Evolutionary conservation across 1,140 invertebrate genomes (phyloP), one percentile per base, ranked within the genome.

Genomic region (Tetranychus urticae): DNA sequence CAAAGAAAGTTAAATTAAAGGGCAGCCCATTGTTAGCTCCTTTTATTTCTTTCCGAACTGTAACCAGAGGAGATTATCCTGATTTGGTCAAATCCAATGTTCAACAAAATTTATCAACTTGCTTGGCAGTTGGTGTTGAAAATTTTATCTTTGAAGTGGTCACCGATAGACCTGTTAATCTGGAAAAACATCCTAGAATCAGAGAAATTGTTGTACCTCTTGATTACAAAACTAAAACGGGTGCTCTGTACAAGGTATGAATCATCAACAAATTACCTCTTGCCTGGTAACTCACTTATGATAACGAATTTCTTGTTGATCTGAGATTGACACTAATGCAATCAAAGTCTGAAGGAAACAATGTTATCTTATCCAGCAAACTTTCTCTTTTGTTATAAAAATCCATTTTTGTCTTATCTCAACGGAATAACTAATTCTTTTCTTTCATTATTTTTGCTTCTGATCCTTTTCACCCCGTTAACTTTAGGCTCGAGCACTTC

Each of bases 81-180:
- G 82, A 91, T 63, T 74, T 97, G 56, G 90, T 97, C 0, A 81
- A 82, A 70, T 80, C 79, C 52, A 97, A 96, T 78, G 86, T 97
- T 1, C 69, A 70, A 52, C 78, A 84, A 61, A 98, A 98, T 72
- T 80, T 96, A 71, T 83, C 86, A 66, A 84, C 82, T 55, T 97
- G 92, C 69, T 74, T 82, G 58, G 83, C 88, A 69, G 82, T 86
- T 5, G 91, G 91, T 6, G 73, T 97, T 48, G 88, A 96, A 71
- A 94, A 97, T 71, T 98, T 94, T 70, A 81, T 96, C 62, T 85
- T 97, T 66, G 91, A 97, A 78, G 89, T 97, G 33, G 92, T 97
- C 0, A 93, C 89, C 12, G 93, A 97, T 70, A 92, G 89, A 83
- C 65, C 70, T 90, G 45, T 74, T 12, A 66, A 70, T 60, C 73